Conservation (phyloP, 2,113 vertebrate genomes). For the Henicopernis longicauda region DNA sequence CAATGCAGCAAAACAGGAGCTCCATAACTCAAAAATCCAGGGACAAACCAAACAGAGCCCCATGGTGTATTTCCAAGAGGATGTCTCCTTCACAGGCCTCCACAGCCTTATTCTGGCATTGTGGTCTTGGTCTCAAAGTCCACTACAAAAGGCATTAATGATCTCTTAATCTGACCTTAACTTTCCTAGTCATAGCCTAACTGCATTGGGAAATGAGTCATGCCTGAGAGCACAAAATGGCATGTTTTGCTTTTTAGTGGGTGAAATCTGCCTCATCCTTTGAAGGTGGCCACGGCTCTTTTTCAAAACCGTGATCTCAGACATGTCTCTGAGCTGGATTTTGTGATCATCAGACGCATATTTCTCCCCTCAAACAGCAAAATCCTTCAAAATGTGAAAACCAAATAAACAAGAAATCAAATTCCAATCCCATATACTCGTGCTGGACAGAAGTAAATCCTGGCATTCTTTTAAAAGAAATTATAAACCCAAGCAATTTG, state of each 20-base stretch:
- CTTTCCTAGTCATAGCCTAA: background rate
- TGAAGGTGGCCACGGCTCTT: background rate
- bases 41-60: background rate
- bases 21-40: background rate
- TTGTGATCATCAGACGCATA: background rate
- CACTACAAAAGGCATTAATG: background rate
- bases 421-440: background rate
- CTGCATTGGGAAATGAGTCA: slow-evolving; percentile 27
- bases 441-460: background rate
- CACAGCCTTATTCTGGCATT: background rate
- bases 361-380: background rate
- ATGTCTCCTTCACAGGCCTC: background rate
- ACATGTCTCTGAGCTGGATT: slow-evolving; percentile 5
- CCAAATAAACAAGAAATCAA: slow-evolving; percentile 7
- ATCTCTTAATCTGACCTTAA: background rate
- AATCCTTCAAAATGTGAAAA: slow-evolving; percentile 17
- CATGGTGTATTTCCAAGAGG: background rate
- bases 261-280: slow-evolving; percentile 11
- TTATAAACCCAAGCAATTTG: background rate
- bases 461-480: background rate
- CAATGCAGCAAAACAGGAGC: background rate
- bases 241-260: background rate
- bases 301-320: slow-evolving; percentile 35
- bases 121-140: background rate
- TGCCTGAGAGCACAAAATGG: background rate